phyloP scores from a whole-genome alignment of 2,888 invertebrate species.

The Dyspetes luteomarginatus region DNA sequence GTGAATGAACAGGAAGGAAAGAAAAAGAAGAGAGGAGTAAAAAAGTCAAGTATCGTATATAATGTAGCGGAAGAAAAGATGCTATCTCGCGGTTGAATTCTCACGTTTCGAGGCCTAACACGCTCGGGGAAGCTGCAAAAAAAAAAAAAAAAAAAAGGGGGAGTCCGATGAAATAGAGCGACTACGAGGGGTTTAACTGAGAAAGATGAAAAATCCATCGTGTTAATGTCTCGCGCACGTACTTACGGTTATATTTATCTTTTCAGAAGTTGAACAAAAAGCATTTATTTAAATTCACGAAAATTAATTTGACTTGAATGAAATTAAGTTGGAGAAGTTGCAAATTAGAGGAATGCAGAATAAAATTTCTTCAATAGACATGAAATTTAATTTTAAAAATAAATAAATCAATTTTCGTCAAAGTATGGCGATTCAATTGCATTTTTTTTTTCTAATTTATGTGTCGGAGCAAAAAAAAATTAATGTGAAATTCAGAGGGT shows the following conservation, averaged over 20 bases:
- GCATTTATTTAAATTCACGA: too few relatives aligned
- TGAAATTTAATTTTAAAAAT: too few relatives aligned
- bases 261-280: not conserved
- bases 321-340: too few relatives aligned
- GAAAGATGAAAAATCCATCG: constrained; percentile 32
- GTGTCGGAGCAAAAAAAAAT: not conserved
- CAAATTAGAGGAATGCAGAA: too few relatives aligned
- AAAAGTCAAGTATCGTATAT: constrained; percentile 16
- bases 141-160: constrained; percentile 42
- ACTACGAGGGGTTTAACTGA: not conserved
- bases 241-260: constrained; percentile 55
- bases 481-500: not conserved
- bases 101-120: constrained; percentile 30
- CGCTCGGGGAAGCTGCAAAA: constrained; percentile 42
- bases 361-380: too few relatives aligned
- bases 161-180: not conserved
- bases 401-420: too few relatives aligned
- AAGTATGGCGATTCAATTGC: too few relatives aligned
- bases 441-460: too few relatives aligned
- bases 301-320: too few relatives aligned
- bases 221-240: constrained; percentile 36
- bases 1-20: constrained; percentile 22
- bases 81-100: constrained; percentile 49
- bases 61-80: constrained; percentile 33
- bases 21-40: not conserved